phyloP scores from a whole-genome alignment of 1,140 invertebrate genomes.

The Cheumatopsyche charites region DNA sequence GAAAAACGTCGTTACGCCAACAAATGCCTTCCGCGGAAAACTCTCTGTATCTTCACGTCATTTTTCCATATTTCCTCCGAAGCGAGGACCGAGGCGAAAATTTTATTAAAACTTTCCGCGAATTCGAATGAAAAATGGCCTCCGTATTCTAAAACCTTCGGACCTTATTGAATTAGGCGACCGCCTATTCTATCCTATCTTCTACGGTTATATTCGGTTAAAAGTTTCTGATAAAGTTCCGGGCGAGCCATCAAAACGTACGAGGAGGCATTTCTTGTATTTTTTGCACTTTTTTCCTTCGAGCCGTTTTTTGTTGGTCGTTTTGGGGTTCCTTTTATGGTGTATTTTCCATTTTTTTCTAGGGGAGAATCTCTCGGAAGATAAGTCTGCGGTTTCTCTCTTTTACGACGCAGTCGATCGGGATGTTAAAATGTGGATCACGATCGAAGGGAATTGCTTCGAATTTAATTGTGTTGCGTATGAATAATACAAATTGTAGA shows the following conservation, averaged over 20 bases:
- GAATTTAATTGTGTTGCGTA: too few relatives aligned
- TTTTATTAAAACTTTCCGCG: constrained; percentile 30
- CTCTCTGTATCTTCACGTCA: background rate
- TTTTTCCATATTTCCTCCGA: background rate
- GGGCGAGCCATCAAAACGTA: constrained; percentile 18
- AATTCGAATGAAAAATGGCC: constrained; percentile 30
- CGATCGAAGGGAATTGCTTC: too few relatives aligned
- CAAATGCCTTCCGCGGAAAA: background rate
- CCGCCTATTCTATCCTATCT: constrained; percentile 29
- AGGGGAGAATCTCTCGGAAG: too few relatives aligned
- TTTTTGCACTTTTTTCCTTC: background rate
- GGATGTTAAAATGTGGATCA: too few relatives aligned
- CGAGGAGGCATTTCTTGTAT: background rate
- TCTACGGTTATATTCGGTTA: constrained; percentile 22
- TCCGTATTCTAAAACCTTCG: constrained; percentile 10
- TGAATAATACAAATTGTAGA: too few relatives aligned
- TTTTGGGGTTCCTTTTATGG: too few relatives aligned
- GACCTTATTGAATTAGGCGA: constrained; percentile 33
- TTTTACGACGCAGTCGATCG: too few relatives aligned
- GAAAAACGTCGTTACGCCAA: too few relatives aligned
- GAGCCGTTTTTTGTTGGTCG: background rate
- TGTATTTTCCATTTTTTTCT: too few relatives aligned
- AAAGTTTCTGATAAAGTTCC: constrained; percentile 23
- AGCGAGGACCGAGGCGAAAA: background rate
- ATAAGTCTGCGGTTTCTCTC: too few relatives aligned